Conservation (phyloP, 1,140 invertebrate species). For the Diorhabda elongata region DNA sequence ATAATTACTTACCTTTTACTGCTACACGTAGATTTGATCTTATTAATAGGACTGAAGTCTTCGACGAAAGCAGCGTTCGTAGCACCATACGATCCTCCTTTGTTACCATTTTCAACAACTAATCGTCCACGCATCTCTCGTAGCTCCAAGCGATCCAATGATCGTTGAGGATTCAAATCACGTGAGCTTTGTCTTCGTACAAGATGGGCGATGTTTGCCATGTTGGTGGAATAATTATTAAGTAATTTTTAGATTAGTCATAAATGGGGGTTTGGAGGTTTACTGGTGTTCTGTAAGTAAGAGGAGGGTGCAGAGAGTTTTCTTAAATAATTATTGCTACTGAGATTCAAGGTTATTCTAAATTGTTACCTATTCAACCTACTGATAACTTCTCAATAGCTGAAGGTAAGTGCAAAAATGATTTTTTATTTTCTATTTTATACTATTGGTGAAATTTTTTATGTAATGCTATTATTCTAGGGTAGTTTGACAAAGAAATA, state of each 20-base stretch:
- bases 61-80: constrained; percentile 79
- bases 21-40: constrained; percentile 41
- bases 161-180: constrained; percentile 75
- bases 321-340: no score
- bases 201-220: constrained; percentile 86
- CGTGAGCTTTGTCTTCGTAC: constrained; percentile 80
- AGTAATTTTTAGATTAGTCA: constrained; percentile 3
- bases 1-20: constrained; percentile 33
- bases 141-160: constrained; percentile 79
- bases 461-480: no score
- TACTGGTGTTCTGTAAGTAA: not conserved
- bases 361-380: no score
- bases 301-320: no score
- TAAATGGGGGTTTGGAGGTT: not conserved
- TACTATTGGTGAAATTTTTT: no score
- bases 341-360: no score
- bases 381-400: no score
- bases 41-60: constrained; percentile 66
- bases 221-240: constrained; percentile 44
- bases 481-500: no score
- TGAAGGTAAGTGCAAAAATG: no score
- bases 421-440: no score
- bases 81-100: constrained; percentile 69
- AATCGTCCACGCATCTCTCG: constrained; percentile 78
- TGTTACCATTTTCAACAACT: constrained; percentile 68